phyloP scores from a whole-genome alignment of 2,888 invertebrate species.

The Crematogaster levior region DNA sequence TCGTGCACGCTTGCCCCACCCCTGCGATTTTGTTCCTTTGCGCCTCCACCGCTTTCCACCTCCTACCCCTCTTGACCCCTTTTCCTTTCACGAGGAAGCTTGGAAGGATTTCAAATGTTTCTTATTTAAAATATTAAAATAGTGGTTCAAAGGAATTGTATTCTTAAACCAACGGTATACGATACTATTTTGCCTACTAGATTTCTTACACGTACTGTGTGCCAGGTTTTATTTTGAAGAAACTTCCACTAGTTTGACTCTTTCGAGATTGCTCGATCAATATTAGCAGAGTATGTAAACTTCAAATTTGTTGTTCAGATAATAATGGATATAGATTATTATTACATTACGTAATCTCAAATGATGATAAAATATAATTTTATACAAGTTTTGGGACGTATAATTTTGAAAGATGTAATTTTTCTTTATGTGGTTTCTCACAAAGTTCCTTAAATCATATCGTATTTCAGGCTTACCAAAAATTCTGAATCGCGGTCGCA shows the following conservation, averaged over 20 bases:
- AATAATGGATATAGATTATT: not conserved
- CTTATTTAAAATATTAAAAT: not conserved
- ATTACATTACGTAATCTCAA: not conserved
- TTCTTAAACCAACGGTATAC: not conserved
- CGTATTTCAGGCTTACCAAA: slow-evolving; percentile 9
- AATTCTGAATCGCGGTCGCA: slow-evolving; percentile 60
- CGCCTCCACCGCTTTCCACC: slow-evolving; percentile 67
- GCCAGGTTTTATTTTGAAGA: no score
- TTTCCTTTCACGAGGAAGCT: slow-evolving; percentile 52
- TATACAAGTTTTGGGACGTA: not conserved
- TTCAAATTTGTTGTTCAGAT: not conserved
- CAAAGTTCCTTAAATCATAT: not conserved
- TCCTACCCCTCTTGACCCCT: slow-evolving; percentile 63
- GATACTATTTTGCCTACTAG: no score
- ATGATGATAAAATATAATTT: not conserved
- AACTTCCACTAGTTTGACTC: not conserved
- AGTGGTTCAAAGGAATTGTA: not conserved
- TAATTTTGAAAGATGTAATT: no score
- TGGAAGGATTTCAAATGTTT: slow-evolving; percentile 9
- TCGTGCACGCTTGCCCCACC: slow-evolving; percentile 76
- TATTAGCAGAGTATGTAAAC: not conserved
- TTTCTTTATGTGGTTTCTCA: not conserved
- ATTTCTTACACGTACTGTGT: no score
- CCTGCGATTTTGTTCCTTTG: slow-evolving; percentile 75
- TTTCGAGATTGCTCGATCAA: not conserved